Evolutionary conservation across 1,140 invertebrate genomes (phyloP).

Genomic region (Drosophila equinoxialis): DNA sequence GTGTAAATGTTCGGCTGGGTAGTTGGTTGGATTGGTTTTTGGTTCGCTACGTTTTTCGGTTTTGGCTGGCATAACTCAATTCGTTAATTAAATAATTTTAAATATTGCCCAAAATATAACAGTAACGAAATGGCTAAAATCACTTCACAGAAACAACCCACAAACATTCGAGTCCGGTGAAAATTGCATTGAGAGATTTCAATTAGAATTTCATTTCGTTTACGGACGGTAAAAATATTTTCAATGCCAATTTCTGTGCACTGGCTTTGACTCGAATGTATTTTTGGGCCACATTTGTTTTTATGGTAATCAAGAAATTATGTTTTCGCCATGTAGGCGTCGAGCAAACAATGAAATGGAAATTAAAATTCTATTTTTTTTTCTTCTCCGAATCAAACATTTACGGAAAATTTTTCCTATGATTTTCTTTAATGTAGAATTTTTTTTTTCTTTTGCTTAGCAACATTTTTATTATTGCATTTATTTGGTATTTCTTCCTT

Average conservation of each 20-base stretch:
- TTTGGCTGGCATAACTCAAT: conserved; percentile 68
- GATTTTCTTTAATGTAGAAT: neutral
- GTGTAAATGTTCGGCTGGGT: neutral
- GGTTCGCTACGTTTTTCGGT: conserved; percentile 1
- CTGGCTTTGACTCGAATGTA: conserved; percentile 11
- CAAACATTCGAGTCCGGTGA: conserved; percentile 29
- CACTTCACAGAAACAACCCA: conserved; percentile 20
- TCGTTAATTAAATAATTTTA: conserved; percentile 81
- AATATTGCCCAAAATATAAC: conserved; percentile 72
- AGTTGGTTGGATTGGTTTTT: conserved; percentile 24
- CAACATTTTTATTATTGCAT: neutral
- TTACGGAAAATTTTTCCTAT: neutral
- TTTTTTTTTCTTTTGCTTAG: neutral
- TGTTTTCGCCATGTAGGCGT: neutral
- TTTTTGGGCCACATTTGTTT: neutral
- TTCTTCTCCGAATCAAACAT: no score
- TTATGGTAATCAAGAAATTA: conserved; percentile 11
- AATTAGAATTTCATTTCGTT: conserved; percentile 73
- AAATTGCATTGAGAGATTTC: conserved; percentile 72
- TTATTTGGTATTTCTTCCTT: neutral
- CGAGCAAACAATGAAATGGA: neutral
- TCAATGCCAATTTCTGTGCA: conserved; percentile 42
- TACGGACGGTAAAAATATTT: conserved; percentile 34
- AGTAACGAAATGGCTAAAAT: conserved; percentile 34
- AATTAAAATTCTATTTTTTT: neutral